Conservation (phyloP, 2,888 invertebrate genomes). For the Andrena flavipes region DNA sequence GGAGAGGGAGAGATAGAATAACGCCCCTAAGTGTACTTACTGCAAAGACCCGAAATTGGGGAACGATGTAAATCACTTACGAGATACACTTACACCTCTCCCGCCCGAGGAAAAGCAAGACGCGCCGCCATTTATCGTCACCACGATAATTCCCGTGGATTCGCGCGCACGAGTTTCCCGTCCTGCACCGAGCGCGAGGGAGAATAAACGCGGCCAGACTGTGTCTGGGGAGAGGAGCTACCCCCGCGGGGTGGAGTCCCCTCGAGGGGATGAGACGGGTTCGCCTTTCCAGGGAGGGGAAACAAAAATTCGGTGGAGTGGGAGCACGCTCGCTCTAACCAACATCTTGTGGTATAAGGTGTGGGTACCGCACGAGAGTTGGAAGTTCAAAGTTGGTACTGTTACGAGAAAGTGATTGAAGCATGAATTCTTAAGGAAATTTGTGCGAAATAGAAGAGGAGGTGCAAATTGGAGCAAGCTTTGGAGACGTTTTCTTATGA, state of each 20-base stretch:
- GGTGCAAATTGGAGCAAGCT: too few species aligned
- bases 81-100: slow-evolving; percentile 68
- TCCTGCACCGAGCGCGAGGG: slow-evolving; percentile 42
- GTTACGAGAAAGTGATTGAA: too few species aligned
- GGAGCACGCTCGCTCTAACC: too few species aligned
- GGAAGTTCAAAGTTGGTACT: too few species aligned
- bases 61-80: slow-evolving; percentile 77
- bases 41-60: slow-evolving; percentile 75
- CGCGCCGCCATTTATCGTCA: slow-evolving; percentile 69
- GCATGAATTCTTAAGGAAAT: too few species aligned
- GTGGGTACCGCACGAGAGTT: too few species aligned
- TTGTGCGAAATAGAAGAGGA: too few species aligned
- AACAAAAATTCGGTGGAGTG: too few species aligned
- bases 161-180: slow-evolving; percentile 67
- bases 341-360: too few species aligned
- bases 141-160: slow-evolving; percentile 70
- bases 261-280: too few species aligned
- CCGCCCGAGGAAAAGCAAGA: slow-evolving; percentile 70
- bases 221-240: slow-evolving; percentile 19
- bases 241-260: background rate
- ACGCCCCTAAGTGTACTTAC: slow-evolving; percentile 74
- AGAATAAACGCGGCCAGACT: slow-evolving; percentile 35
- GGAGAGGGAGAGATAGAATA: slow-evolving; percentile 68
- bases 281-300: too few species aligned
- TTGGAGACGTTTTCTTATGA: too few species aligned